Percentiles rank a stretch among this genome's conserved stretches.
Evolutionary conservation across 2,888 invertebrate species (phyloP).

Genomic region (Napeogenes sylphis): DNA sequence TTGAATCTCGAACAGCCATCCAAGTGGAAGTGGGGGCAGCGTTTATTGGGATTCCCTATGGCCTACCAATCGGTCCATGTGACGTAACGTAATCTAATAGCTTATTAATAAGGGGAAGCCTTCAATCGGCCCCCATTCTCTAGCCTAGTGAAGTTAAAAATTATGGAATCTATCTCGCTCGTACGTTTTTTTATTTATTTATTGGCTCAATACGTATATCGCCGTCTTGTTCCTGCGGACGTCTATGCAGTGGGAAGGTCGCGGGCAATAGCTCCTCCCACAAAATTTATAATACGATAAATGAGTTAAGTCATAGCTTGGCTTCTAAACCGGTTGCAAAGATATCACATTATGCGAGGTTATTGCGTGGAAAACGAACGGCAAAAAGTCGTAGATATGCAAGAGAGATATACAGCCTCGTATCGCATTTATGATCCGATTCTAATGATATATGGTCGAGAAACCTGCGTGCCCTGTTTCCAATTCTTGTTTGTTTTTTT

Average conservation of each 20-base stretch:
- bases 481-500: constrained; percentile 36
- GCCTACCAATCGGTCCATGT: constrained; percentile 73
- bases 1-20: constrained; percentile 75
- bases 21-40: constrained; percentile 74
- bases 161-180: constrained; percentile 60
- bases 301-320: constrained; percentile 59
- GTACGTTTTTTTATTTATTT: constrained; percentile 50
- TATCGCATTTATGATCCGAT: constrained; percentile 63
- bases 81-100: constrained; percentile 76
- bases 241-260: constrained; percentile 63
- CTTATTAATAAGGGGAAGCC: constrained; percentile 76
- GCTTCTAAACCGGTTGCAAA: constrained; percentile 59
- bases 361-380: constrained; percentile 70
- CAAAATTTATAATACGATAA: constrained; percentile 74
- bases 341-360: constrained; percentile 68
- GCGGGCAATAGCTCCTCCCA: constrained; percentile 68
- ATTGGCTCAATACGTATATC: constrained; percentile 50
- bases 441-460: constrained; percentile 59
- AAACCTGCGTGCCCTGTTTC: constrained; percentile 56
- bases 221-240: constrained; percentile 63
- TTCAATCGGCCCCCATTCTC: constrained; percentile 69
- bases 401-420: constrained; percentile 62
- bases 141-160: constrained; percentile 70
- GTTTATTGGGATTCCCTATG: constrained; percentile 75
- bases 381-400: constrained; percentile 47